A percentile compares a stretch with the other conserved stretches of the same genome.
phyloP scores from a whole-genome alignment of 92 coral and sea anemone genomes.

The Pocillopora meandrina region DNA sequence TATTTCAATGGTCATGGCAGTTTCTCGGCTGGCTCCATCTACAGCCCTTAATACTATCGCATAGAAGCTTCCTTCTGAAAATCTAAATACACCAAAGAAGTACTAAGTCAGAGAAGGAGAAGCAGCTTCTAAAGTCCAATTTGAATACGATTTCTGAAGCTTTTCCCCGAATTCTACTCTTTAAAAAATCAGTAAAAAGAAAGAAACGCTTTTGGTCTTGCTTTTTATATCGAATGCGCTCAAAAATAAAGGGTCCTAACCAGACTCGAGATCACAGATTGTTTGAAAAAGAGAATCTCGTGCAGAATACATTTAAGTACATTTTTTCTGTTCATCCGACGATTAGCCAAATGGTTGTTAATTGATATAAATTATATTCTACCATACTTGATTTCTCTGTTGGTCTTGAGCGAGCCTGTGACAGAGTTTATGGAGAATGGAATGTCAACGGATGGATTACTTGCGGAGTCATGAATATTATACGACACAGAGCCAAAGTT shows the following conservation, averaged over 20 bases:
- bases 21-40: slow-evolving; percentile 55
- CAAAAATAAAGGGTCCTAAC: no score
- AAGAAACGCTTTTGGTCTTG: no score
- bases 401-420: slow-evolving; percentile 67
- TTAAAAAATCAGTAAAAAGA: no score
- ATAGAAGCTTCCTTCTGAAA: slow-evolving; percentile 54
- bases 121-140: no score
- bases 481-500: slow-evolving; percentile 65
- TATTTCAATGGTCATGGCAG: slow-evolving; percentile 35
- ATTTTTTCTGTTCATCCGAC: neutral
- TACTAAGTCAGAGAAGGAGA: neutral
- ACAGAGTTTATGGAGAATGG: slow-evolving; percentile 65
- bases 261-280: no score
- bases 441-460: slow-evolving; percentile 53
- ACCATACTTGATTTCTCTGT: slow-evolving; percentile 64
- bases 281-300: no score
- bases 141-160: no score
- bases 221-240: no score
- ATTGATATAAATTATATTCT: neutral
- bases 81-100: slow-evolving; percentile 31
- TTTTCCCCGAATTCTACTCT: no score
- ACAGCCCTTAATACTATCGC: slow-evolving; percentile 50
- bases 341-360: neutral
- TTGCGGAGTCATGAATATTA: slow-evolving; percentile 48
- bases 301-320: neutral